A percentile compares a stretch with the other conserved stretches of the same genome.
phyloP scores from a whole-genome alignment of 2,797 vertebrate genomes.

The Molossus molossus region DNA sequence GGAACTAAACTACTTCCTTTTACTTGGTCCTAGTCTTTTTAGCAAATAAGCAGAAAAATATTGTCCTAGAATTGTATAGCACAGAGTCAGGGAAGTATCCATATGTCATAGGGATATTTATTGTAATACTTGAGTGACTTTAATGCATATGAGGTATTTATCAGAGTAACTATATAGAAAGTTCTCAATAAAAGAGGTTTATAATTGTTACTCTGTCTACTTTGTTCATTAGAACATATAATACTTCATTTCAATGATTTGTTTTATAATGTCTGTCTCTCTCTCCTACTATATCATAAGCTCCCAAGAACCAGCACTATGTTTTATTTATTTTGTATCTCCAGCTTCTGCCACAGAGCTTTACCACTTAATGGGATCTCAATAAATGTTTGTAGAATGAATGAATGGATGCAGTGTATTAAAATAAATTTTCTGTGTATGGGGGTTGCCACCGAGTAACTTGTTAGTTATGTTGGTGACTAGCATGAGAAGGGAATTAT shows the following conservation, averaged over 20 bases:
- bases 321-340: conserved; percentile 67
- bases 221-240: conserved; percentile 55
- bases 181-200: conserved; percentile 36
- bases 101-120: not conserved
- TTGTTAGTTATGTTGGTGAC: conserved; percentile 25
- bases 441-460: not conserved
- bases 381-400: conserved; percentile 61
- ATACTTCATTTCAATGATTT: conserved; percentile 43
- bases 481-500: not conserved
- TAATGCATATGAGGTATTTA: conserved; percentile 33
- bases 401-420: not conserved
- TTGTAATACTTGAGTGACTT: conserved; percentile 10
- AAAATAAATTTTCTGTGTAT: not conserved
- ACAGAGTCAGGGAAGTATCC: not conserved
- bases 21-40: conserved; percentile 32
- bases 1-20: conserved; percentile 35
- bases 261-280: conserved; percentile 15
- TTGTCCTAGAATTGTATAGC: not conserved
- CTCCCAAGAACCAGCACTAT: not conserved
- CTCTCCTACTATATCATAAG: not conserved
- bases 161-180: not conserved
- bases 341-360: not conserved
- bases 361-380: conserved; percentile 33
- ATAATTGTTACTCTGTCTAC: not conserved
- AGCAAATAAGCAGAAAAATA: not conserved